These are phyloP conservation scores for Oplegnathus fasciatus DNA, from an alignment of 2,113 vertebrate genomes.

Conservation along the genomic window DNA sequence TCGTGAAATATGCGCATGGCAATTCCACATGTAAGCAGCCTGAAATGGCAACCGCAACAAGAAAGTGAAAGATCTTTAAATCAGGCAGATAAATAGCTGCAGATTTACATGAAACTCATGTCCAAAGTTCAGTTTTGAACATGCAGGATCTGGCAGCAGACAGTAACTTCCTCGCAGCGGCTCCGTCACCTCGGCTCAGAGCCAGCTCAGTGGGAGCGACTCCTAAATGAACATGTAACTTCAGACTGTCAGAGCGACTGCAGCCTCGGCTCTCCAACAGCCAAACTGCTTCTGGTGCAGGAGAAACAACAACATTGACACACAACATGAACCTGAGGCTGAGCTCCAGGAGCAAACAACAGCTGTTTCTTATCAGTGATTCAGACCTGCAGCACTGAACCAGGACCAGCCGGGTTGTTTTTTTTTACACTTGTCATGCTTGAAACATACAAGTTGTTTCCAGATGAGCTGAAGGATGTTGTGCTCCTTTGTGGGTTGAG, in stretches of 20 bases:
- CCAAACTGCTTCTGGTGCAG: background rate
- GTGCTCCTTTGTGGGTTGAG: no score
- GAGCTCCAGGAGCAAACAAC: background rate
- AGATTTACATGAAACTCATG: background rate
- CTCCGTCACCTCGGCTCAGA: background rate
- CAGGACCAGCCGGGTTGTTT: background rate
- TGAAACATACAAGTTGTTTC: background rate
- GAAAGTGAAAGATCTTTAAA: no score
- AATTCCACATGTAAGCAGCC: background rate
- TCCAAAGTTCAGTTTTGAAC: background rate
- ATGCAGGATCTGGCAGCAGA: slow-evolving; percentile 19
- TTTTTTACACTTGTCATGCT: background rate
- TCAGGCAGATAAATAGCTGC: background rate
- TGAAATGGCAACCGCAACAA: background rate
- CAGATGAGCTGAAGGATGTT: background rate
- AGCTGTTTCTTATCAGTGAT: background rate
- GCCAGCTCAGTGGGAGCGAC: slow-evolving; percentile 30
- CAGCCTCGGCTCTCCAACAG: background rate
- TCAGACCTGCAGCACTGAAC: background rate
- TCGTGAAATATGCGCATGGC: no score
- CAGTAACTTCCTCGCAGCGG: background rate
- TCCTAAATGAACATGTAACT: slow-evolving; percentile 19
- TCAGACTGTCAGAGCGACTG: slow-evolving; percentile 17
- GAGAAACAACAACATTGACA: background rate
- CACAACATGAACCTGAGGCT: background rate